These are phyloP conservation scores for Drosophila varians DNA, from an alignment of 1,140 invertebrate species.

Conservation along the genomic window DNA sequence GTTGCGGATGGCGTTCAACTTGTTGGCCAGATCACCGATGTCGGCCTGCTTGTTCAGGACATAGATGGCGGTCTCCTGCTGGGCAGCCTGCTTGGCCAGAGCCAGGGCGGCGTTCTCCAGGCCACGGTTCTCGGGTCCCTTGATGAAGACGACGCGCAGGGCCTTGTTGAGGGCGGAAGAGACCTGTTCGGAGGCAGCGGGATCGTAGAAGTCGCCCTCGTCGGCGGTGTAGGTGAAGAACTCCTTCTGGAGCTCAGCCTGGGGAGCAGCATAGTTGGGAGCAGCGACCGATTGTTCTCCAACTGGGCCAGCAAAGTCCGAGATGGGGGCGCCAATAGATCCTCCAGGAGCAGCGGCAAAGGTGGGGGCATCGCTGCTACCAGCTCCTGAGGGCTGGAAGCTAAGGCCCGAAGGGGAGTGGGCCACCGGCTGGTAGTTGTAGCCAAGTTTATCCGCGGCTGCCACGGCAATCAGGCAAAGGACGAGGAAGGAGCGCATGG, in stretches of 20 bases:
- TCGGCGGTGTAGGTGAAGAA: conserved; percentile 56
- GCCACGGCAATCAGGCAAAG: conserved; percentile 60
- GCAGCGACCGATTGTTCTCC: conserved; percentile 43
- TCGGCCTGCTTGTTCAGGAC: conserved; percentile 75
- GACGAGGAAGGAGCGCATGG: conserved; percentile 63
- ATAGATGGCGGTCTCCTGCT: conserved; percentile 76
- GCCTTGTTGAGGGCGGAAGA: conserved; percentile 33
- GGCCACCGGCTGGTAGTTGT: conserved; percentile 74
- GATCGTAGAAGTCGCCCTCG: conserved; percentile 61
- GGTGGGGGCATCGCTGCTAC: conserved; percentile 39
- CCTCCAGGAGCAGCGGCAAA: conserved; percentile 29
- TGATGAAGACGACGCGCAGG: conserved; percentile 55
- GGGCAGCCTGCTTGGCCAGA: conserved; percentile 61
- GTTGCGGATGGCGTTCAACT: conserved; percentile 60
- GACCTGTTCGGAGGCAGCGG: conserved; percentile 33
- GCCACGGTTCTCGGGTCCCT: conserved; percentile 49
- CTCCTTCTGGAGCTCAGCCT: conserved; percentile 55
- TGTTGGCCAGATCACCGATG: conserved; percentile 61
- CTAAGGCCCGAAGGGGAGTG: conserved; percentile 68
- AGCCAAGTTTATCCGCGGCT: conserved; percentile 72
- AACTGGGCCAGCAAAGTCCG: conserved; percentile 18
- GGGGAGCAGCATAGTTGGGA: conserved; percentile 56
- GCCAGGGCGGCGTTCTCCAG: conserved; percentile 49
- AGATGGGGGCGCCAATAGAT: conserved; percentile 1
- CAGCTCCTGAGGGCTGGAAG: conserved; percentile 47